A percentile compares a stretch with the other conserved stretches of the same genome.
Evolutionary conservation across 2,888 invertebrate species (phyloP).

Genomic region (Tribolium freemani): DNA sequence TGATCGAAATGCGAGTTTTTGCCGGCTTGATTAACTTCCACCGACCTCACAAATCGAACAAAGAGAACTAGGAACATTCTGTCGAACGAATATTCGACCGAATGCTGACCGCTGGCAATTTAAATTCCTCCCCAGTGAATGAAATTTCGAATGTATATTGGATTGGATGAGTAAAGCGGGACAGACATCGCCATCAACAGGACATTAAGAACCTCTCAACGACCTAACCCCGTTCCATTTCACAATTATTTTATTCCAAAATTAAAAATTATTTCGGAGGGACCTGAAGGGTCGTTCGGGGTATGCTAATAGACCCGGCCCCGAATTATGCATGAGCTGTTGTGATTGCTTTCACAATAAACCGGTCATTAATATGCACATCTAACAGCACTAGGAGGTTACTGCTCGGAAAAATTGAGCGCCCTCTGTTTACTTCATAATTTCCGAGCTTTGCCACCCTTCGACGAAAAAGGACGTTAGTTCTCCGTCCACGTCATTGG

Average conservation of each 20-base stretch:
- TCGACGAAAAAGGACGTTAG: conserved; percentile 1
- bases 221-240: conserved; percentile 50
- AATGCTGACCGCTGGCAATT: conserved; percentile 63
- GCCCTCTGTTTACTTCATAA: conserved; percentile 12
- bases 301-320: conserved; percentile 23
- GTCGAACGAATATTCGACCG: conserved; percentile 56
- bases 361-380: background rate
- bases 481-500: conserved; percentile 12
- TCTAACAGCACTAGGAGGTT: too few species aligned
- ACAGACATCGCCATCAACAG: conserved; percentile 52
- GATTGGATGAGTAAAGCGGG: conserved; percentile 59
- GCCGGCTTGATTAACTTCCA: conserved; percentile 61
- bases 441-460: conserved; percentile 15
- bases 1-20: conserved; percentile 55
- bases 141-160: conserved; percentile 60
- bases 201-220: conserved; percentile 56
- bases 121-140: conserved; percentile 61
- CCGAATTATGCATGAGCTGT: conserved; percentile 27
- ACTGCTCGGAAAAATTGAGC: too few species aligned
- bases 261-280: conserved; percentile 3
- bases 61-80: conserved; percentile 52
- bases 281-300: conserved; percentile 22
- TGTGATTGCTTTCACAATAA: conserved; percentile 32
- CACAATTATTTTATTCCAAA: too few species aligned
- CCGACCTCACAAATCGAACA: conserved; percentile 62